A percentile compares a stretch with the other conserved stretches of the same genome.
Conservation (phyloP, 2,888 invertebrate genomes). For the Elysia crispata region DNA sequence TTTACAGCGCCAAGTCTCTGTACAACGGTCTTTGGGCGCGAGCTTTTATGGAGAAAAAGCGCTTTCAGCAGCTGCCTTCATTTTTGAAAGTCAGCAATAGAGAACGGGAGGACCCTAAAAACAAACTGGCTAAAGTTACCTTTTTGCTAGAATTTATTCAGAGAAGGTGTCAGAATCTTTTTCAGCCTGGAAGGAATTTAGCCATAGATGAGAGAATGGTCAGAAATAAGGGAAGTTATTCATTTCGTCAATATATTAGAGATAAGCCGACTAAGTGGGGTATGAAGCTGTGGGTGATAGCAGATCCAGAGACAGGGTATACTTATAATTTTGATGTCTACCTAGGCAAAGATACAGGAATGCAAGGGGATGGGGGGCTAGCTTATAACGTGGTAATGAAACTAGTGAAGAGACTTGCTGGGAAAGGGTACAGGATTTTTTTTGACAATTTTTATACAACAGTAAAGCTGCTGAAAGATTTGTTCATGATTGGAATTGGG, state of each 20-base stretch:
- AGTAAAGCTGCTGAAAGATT: slow-evolving; percentile 21
- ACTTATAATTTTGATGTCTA: slow-evolving; percentile 43
- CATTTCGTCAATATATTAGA: slow-evolving; percentile 37
- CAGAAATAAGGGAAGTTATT: slow-evolving; percentile 34
- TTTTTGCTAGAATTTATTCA: no score
- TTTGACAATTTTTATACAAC: slow-evolving; percentile 42
- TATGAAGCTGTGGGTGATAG: slow-evolving; percentile 47
- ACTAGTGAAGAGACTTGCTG: background rate
- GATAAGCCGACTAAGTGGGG: slow-evolving; percentile 47
- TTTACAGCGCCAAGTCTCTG: no score
- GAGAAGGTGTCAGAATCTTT: no score
- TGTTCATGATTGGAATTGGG: slow-evolving; percentile 25
- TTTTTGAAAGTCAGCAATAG: no score
- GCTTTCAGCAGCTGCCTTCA: no score
- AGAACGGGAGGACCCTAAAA: no score
- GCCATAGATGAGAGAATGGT: slow-evolving; percentile 44
- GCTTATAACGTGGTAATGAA: slow-evolving; percentile 47
- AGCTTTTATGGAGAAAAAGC: no score
- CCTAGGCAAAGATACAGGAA: slow-evolving; percentile 14
- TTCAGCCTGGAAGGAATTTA: no score
- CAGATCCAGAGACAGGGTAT: slow-evolving; percentile 38
- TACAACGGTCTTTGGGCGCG: no score
- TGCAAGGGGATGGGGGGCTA: background rate
- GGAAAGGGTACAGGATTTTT: slow-evolving; percentile 35
- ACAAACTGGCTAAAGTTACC: no score